Evolutionary conservation across 2,797 vertebrate genomes (phyloP), one percentile per base, ranked within the genome.

Genomic region (Sebastes taczanowskii): DNA sequence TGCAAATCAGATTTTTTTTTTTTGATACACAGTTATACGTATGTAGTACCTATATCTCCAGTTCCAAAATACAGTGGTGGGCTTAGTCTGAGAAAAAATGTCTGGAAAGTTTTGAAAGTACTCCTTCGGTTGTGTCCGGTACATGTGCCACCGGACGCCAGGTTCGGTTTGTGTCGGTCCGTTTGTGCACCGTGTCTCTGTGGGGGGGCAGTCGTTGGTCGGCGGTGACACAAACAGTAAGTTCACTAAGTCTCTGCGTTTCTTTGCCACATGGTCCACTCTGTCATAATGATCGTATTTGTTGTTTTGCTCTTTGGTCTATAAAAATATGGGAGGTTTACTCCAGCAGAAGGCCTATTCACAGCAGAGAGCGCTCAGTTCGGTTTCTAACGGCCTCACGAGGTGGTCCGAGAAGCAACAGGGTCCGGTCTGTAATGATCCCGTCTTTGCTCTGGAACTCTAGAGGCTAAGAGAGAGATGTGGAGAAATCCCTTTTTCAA

Each of bases 301-400:
- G 95, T 96, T 96, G 91, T 91, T 94, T 96, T 97, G 94, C 95
- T 99, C 98, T 99, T 99, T 99, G 98, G 98, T 99, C 98, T 98
- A 97, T 98, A 95, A 97, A 97, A 97, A 96, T 97, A 97, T 94
- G 93, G 96, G 96, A 96, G 96, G 94, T 96, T 97, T 96, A 96
- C 96, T 95, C 93, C 97, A 97, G 97, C 96, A 94, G 95, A 96
- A 96, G 95, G 97, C 96, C 96, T 97, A 94, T 97, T 96, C 94
- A 94, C 95, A 94, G 96, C 93, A 91, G 83, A 89, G 89, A 83
- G 85, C 71, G 87, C 92, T 95, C 91, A 93, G 93, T 91, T 93
- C 71, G 76, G 83, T 90, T 93, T 56, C 67, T 70, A 89, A 90
- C 89, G 88, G 94, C 91, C 90, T 91, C 63, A 3, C 23, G 60